These are phyloP conservation scores for Anas capensis DNA, from an alignment of 2,797 vertebrate species.

Conservation along the genomic window DNA sequence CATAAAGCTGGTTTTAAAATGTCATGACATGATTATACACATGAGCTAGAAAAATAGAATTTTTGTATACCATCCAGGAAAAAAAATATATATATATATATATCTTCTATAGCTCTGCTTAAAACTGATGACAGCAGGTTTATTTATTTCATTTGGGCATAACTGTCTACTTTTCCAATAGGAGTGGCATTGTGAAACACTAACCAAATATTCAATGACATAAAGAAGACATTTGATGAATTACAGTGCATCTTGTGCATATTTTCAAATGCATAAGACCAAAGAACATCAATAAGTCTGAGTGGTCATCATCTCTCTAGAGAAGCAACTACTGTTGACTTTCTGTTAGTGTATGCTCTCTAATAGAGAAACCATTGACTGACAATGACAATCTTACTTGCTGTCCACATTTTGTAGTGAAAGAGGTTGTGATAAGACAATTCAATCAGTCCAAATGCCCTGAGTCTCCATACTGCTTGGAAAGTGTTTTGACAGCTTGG, in stretches of 20 bases:
- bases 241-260: not conserved
- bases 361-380: not conserved
- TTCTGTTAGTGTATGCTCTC: not conserved
- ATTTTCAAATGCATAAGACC: not conserved
- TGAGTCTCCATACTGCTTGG: not conserved
- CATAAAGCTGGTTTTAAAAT: not conserved
- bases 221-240: slow-evolving; percentile 11
- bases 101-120: not conserved
- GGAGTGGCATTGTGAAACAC: not conserved
- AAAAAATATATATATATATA: not conserved
- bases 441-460: not conserved
- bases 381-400: not conserved
- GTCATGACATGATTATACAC: not conserved
- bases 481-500: not conserved
- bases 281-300: slow-evolving; percentile 3
- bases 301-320: not conserved
- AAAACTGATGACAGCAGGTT: not conserved
- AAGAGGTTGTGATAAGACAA: not conserved
- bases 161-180: not conserved
- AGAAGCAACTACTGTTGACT: not conserved
- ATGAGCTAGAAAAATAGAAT: not conserved
- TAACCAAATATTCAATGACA: not conserved
- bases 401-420: not conserved
- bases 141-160: not conserved
- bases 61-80: not conserved